A percentile compares a stretch with the other conserved stretches of the same genome.
phyloP scores from a whole-genome alignment of 2,113 vertebrate genomes.

The Barnardius zonarius region DNA sequence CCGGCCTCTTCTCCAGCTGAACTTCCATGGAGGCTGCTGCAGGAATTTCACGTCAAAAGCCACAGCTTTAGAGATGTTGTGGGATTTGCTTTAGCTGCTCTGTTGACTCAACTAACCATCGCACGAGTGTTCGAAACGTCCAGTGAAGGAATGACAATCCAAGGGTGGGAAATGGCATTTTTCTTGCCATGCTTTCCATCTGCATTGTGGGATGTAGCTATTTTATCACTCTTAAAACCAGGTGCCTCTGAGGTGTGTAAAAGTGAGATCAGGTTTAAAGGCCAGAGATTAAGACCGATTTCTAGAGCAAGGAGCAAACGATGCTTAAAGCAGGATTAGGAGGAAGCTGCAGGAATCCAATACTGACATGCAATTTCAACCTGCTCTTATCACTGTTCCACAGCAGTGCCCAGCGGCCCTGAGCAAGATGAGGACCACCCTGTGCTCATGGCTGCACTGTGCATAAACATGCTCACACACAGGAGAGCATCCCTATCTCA shows the following conservation, averaged over 20 bases:
- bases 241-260: background rate
- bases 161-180: background rate
- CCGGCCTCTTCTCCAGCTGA: background rate
- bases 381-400: background rate
- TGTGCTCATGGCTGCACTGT: background rate
- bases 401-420: background rate
- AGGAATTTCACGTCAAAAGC: constrained; percentile 4
- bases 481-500: background rate
- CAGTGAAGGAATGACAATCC: background rate
- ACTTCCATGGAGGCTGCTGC: background rate
- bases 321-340: background rate
- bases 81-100: constrained; percentile 37
- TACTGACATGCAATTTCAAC: background rate
- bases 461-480: background rate
- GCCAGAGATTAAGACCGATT: background rate
- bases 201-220: background rate
- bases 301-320: background rate
- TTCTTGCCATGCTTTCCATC: background rate
- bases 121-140: background rate
- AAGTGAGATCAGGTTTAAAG: background rate
- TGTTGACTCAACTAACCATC: constrained; percentile 22
- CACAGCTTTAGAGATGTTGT: background rate
- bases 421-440: background rate
- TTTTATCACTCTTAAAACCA: background rate
- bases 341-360: background rate